Conservation (phyloP, 2,113 vertebrate genomes). For the Balaeniceps rex region DNA sequence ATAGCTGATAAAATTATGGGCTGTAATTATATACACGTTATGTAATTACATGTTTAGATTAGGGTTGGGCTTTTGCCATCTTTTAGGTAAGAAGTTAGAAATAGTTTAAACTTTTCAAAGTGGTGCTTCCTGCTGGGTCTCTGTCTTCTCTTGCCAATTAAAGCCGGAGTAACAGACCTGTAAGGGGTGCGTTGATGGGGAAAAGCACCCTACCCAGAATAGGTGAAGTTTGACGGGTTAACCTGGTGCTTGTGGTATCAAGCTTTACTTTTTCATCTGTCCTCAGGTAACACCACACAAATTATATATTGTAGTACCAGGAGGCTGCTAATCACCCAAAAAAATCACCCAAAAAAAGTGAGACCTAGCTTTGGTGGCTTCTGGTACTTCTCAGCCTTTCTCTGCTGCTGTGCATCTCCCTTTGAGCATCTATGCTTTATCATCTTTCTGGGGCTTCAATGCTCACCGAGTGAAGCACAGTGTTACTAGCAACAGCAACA, state of each 20-base stretch:
- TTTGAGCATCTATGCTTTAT: neutral
- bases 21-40: neutral
- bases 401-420: neutral
- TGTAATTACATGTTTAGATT: neutral
- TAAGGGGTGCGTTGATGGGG: neutral
- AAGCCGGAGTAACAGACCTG: neutral
- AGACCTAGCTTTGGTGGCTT: neutral
- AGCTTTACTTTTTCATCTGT: neutral
- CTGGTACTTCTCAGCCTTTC: neutral
- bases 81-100: neutral
- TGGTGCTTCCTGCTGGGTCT: neutral
- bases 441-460: neutral
- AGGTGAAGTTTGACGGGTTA: neutral
- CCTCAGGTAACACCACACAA: neutral
- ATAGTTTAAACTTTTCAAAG: neutral
- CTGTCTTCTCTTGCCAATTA: neutral
- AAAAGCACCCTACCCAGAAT: neutral
- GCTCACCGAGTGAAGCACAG: accelerated
- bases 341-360: neutral
- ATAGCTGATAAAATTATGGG: neutral
- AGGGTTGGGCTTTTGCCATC: neutral
- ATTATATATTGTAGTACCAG: neutral
- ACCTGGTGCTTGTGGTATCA: neutral
- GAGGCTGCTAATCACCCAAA: neutral
- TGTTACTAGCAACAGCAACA: neutral